These are phyloP conservation scores for Porites rus DNA, from an alignment of 92 coral and sea anemone species.

Conservation along the genomic window DNA sequence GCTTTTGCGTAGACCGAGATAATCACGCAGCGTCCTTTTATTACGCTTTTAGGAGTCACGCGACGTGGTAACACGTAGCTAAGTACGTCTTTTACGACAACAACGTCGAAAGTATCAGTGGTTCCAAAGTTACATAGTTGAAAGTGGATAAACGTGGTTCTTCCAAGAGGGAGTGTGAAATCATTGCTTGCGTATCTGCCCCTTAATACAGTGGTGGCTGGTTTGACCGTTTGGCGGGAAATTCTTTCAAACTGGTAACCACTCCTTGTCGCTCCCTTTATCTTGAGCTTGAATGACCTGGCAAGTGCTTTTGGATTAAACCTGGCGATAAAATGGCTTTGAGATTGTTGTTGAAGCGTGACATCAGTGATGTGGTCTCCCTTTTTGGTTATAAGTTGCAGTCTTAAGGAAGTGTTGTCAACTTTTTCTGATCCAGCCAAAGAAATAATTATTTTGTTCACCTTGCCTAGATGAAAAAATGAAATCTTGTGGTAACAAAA, in stretches of 20 bases:
- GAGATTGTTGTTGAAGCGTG: slow-evolving; percentile 62
- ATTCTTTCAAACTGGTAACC: slow-evolving; percentile 75
- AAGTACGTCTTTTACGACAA: slow-evolving; percentile 57
- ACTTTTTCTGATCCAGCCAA: slow-evolving; percentile 82
- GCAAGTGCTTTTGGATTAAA: slow-evolving; percentile 63
- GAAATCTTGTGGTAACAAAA: neutral
- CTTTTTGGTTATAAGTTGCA: slow-evolving; percentile 76
- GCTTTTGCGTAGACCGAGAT: slow-evolving; percentile 36
- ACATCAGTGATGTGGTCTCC: slow-evolving; percentile 69
- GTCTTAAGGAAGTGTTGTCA: slow-evolving; percentile 52
- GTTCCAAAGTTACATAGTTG: slow-evolving; percentile 54
- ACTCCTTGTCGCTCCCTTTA: slow-evolving; percentile 73
- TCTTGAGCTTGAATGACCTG: slow-evolving; percentile 71
- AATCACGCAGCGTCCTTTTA: slow-evolving; percentile 1
- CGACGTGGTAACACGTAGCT: slow-evolving; percentile 8
- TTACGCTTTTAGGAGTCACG: neutral
- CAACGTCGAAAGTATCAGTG: slow-evolving; percentile 18
- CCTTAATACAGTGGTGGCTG: slow-evolving; percentile 72
- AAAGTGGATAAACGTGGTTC: slow-evolving; percentile 49
- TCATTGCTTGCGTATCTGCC: slow-evolving; percentile 67
- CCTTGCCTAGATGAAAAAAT: slow-evolving; percentile 53
- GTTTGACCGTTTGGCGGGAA: slow-evolving; percentile 73
- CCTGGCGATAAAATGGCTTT: slow-evolving; percentile 67
- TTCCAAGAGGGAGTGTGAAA: slow-evolving; percentile 74
- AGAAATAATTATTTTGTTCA: slow-evolving; percentile 67